These are phyloP conservation scores for Belonocnema kinseyi DNA, from an alignment of 1,140 invertebrate species.

Conservation along the genomic window DNA sequence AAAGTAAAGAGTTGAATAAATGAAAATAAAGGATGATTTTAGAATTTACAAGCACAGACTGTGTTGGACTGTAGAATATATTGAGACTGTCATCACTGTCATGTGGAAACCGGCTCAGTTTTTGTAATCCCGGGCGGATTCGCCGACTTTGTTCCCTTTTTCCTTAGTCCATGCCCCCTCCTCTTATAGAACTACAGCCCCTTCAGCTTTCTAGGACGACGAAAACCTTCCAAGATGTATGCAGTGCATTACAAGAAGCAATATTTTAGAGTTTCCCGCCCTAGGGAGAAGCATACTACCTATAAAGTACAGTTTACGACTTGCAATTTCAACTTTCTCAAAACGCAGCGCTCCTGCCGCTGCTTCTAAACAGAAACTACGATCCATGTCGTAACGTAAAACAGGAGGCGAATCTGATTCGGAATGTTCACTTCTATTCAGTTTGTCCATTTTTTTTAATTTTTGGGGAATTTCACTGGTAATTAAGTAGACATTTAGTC, in stretches of 20 bases:
- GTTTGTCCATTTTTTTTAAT: background rate
- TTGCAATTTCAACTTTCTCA: conserved; percentile 65
- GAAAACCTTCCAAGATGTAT: conserved; percentile 55
- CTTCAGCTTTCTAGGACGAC: conserved; percentile 35
- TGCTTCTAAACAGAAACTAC: conserved; percentile 48
- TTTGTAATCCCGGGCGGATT: conserved; percentile 47
- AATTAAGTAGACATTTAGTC: too few species aligned
- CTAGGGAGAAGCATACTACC: conserved; percentile 48
- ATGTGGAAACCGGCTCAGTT: conserved; percentile 44
- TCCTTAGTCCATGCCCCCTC: conserved; percentile 9
- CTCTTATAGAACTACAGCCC: conserved; percentile 34
- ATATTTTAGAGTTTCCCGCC: conserved; percentile 66
- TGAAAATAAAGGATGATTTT: too few species aligned
- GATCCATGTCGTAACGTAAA: conserved; percentile 34
- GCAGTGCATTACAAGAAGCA: conserved; percentile 64
- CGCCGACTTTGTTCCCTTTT: background rate
- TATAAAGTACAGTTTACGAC: conserved; percentile 66
- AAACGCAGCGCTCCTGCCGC: conserved; percentile 44
- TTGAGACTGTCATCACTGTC: conserved; percentile 43
- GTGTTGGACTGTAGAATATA: background rate
- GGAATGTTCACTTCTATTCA: background rate
- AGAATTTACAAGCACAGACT: background rate
- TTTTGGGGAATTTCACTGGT: too few species aligned
- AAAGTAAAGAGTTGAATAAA: too few species aligned
- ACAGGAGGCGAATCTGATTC: conserved; percentile 23